Evolutionary conservation across 2,113 vertebrate genomes (phyloP), one percentile per base, ranked within the genome.

Genomic region (Pseudorhombus dupliciocellatus): DNA sequence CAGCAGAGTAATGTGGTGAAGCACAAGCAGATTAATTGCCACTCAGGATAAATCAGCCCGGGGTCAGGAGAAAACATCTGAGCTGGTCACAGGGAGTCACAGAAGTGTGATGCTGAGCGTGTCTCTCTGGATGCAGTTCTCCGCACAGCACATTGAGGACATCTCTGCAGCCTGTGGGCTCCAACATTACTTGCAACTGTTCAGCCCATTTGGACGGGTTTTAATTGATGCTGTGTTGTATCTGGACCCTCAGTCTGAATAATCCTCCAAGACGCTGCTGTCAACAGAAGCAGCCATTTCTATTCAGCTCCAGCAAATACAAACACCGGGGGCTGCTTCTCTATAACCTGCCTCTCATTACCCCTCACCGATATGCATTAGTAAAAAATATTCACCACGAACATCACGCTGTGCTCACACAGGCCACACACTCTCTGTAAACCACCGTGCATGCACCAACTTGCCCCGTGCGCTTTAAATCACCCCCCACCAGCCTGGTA

Each of bases 31-130:
- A 86, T 84, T 78, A 82, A 87, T 82, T 76, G 77, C 79, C 78
- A 70, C 77, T 85, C 80, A 66, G 88, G 76, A 86, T 80, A 82
- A 81, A 88, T 90, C 73, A 88, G 54, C 67, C 44, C 77, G 80
- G 34, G 85, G 85, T 83, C 80, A 80, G 74, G 72, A 73, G 21
- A 50, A 62, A 15, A 31, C 4, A 18, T 15, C 18, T 8, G 4
- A 16, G 60, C 8, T 40, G 54, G 12, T 14, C 7, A 60, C 24
- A 10, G 26, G 44, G 40, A 53, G 44, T 55, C 53, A 54, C 7
- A 12, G 10, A 37, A 37, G 34, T 12, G 1, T 0, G 34, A 37
- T 11, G 34, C 34, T 37, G 34, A 37, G 34, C 12, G 34, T 12
- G 34, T 12, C 34, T 37, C 34, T 12, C 2, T 34, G 31, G 31